Conservation (phyloP, 2,888 invertebrate genomes). For the Cremastinae sp. region DNA sequence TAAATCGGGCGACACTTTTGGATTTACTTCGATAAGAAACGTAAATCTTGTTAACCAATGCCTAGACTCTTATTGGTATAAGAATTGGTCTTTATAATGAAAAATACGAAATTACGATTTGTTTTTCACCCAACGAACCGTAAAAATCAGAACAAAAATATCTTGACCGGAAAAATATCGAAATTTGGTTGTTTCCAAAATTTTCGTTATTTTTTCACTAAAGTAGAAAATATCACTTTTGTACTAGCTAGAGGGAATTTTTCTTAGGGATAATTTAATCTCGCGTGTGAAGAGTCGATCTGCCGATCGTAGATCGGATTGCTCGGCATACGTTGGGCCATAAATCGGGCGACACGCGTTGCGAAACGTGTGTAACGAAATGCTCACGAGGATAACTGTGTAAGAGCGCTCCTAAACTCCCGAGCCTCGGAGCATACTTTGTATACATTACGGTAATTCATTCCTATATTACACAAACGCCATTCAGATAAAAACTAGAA, state of each 20-base stretch:
- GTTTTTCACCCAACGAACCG: too few relatives aligned
- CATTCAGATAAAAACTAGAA: too few relatives aligned
- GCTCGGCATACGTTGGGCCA: slow-evolving; percentile 44
- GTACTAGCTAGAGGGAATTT: slow-evolving; percentile 50
- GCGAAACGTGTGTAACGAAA: slow-evolving; percentile 34
- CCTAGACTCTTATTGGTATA: slow-evolving; percentile 16
- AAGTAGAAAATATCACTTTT: too few relatives aligned
- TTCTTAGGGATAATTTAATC: slow-evolving; percentile 62
- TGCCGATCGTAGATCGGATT: slow-evolving; percentile 6
- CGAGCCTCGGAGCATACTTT: slow-evolving; percentile 14
- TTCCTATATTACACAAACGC: too few relatives aligned
- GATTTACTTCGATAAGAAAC: slow-evolving; percentile 10
- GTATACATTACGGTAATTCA: too few relatives aligned
- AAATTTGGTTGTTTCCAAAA: too few relatives aligned
- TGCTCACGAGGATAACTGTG: slow-evolving; percentile 11
- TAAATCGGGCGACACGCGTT: slow-evolving; percentile 63
- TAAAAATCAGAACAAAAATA: too few relatives aligned
- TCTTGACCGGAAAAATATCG: too few relatives aligned
- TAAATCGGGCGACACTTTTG: slow-evolving; percentile 37
- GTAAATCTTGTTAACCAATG: slow-evolving; percentile 15
- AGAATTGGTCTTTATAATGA: background rate
- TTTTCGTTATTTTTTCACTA: background rate
- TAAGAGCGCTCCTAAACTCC: slow-evolving; percentile 35
- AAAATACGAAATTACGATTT: background rate
- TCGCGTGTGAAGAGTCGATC: slow-evolving; percentile 57